A percentile compares a stretch with the other conserved stretches of the same genome.
Evolutionary conservation across 2,113 vertebrate genomes (phyloP).

Genomic region (Vanacampus margaritifer): DNA sequence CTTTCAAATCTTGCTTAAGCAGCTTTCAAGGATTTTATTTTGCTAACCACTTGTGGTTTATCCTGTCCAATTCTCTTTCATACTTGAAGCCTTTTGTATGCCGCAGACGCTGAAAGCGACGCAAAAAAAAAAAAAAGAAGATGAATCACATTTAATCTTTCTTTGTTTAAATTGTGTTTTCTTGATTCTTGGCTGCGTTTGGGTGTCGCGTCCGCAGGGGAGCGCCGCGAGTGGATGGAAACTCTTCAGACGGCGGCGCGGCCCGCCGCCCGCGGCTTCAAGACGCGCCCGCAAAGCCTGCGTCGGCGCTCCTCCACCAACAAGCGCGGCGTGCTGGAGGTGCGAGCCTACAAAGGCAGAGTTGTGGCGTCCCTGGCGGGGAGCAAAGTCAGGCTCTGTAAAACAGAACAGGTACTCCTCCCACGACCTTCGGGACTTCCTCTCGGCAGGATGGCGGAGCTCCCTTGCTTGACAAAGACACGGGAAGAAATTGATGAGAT

Average conservation of each 20-base stretch:
- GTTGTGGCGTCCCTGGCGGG: conserved; percentile 86
- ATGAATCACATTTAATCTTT: conserved; percentile 42
- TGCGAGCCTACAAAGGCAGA: conserved; percentile 92
- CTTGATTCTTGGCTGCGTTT: conserved; percentile 15
- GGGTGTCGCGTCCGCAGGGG: conserved; percentile 71
- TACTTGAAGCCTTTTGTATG: conserved; percentile 29
- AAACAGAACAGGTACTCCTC: conserved; percentile 89
- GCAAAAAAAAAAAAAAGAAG: conserved; percentile 14
- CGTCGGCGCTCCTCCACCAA: conserved; percentile 61
- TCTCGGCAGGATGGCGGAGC: conserved; percentile 54
- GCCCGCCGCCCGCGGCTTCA: conserved; percentile 64
- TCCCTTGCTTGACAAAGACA: conserved; percentile 48
- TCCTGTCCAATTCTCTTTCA: conserved; percentile 32
- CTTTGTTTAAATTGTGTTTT: conserved; percentile 22
- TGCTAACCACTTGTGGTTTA: conserved; percentile 21
- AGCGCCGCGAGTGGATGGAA: conserved; percentile 90
- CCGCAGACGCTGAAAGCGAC: conserved; percentile 20
- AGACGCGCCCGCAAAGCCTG: conserved; percentile 53
- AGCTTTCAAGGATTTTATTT: conserved; percentile 34
- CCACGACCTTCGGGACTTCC: conserved; percentile 50
- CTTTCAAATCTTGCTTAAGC: conserved; percentile 19
- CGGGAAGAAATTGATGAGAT: conserved; percentile 35
- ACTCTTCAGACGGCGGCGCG: conserved; percentile 77
- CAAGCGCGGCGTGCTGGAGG: conserved; percentile 85
- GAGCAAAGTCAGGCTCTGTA: conserved; percentile 89